These are phyloP conservation scores for Heliconius hortense DNA, from an alignment of 2,888 invertebrate species.

Conservation along the genomic window DNA sequence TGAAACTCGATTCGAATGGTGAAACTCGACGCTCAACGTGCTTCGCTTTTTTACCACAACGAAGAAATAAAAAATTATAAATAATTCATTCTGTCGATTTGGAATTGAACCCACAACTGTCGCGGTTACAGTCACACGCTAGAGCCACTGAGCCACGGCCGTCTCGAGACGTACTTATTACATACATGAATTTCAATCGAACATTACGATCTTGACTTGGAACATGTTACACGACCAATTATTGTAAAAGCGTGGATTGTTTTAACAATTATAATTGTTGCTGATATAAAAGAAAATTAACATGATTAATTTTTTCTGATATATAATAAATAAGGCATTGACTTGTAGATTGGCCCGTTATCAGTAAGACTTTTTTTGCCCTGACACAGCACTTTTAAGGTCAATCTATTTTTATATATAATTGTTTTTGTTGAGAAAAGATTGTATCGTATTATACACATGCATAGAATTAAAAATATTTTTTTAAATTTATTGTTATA, in stretches of 20 bases:
- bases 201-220: constrained; percentile 2
- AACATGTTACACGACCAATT: background rate
- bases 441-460: background rate
- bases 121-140: background rate
- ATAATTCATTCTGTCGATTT: background rate
- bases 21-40: background rate
- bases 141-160: background rate
- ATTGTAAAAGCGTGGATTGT: constrained; percentile 7
- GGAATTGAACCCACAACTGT: background rate
- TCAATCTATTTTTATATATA: constrained; percentile 20
- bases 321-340: constrained; percentile 3
- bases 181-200: background rate
- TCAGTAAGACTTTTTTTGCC: constrained; percentile 13
- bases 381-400: constrained; percentile 14
- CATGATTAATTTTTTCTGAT: background rate
- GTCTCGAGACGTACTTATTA: background rate
- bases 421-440: constrained; percentile 9
- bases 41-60: background rate
- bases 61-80: background rate
- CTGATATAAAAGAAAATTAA: background rate
- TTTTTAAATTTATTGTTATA: background rate
- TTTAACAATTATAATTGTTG: constrained; percentile 11
- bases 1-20: background rate
- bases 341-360: constrained; percentile 17
- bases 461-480: background rate